A percentile compares a stretch with the other conserved stretches of the same genome.
These are phyloP conservation scores for Ellobium chinense DNA, from an alignment of 2,888 invertebrate species.

Conservation along the genomic window DNA sequence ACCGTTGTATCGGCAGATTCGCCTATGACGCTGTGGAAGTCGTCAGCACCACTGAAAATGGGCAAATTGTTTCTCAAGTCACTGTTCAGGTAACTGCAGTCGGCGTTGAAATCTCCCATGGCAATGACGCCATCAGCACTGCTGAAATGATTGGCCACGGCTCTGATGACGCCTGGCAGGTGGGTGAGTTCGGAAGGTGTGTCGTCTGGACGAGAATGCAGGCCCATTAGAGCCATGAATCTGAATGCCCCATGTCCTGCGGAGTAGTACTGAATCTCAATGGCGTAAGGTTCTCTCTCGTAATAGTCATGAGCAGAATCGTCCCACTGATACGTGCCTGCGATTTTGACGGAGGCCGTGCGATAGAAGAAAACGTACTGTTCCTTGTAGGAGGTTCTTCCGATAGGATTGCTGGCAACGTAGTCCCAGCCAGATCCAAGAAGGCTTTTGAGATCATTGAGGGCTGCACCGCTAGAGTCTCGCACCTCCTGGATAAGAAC, in stretches of 20 bases:
- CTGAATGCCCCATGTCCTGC: neutral
- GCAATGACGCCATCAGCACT: conserved; percentile 23
- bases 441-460: neutral
- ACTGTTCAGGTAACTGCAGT: conserved; percentile 42
- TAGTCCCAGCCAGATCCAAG: neutral
- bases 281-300: conserved; percentile 34
- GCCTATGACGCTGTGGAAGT: conserved; percentile 18
- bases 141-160: neutral
- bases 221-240: conserved; percentile 10
- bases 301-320: conserved; percentile 26
- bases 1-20: conserved; percentile 33
- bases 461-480: neutral
- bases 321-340: neutral
- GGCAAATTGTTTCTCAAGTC: conserved; percentile 33
- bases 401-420: conserved; percentile 14
- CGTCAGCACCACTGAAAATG: conserved; percentile 36
- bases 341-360: neutral
- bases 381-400: conserved; percentile 31
- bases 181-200: neutral
- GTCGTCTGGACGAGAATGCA: conserved; percentile 26
- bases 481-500: conserved; percentile 40
- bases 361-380: conserved; percentile 40
- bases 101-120: conserved; percentile 43
- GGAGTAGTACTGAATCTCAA: conserved; percentile 34
- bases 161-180: conserved; percentile 11